Evolutionary conservation across 2,888 invertebrate genomes (phyloP).

Genomic region (Cephus sareptanus): DNA sequence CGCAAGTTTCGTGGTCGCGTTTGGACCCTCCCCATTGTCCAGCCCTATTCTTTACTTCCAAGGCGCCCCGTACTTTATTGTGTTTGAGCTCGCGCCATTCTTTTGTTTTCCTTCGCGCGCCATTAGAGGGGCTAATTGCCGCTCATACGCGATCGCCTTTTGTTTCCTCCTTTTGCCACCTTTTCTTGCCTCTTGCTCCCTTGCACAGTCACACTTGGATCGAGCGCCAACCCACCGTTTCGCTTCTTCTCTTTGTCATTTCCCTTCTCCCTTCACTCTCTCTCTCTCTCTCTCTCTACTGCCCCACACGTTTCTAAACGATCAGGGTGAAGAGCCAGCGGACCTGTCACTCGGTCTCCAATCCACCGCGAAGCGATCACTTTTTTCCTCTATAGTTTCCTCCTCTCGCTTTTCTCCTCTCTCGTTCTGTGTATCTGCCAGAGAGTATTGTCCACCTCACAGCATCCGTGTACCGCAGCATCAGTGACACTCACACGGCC

Average conservation of each 20-base stretch:
- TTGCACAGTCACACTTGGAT: neutral
- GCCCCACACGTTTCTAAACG: neutral
- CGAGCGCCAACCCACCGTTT: neutral
- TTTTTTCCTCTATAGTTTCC: slow-evolving; percentile 35
- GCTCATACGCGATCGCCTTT: slow-evolving; percentile 63
- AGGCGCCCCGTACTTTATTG: slow-evolving; percentile 49
- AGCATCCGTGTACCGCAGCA: neutral
- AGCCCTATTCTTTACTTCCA: neutral
- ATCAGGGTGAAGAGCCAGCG: slow-evolving; percentile 16
- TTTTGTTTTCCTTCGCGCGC: slow-evolving; percentile 62
- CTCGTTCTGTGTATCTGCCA: neutral
- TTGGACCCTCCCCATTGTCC: neutral
- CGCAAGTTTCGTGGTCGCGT: slow-evolving; percentile 3
- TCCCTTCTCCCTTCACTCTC: slow-evolving; percentile 10
- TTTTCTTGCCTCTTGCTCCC: slow-evolving; percentile 31
- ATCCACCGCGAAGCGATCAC: slow-evolving; percentile 37
- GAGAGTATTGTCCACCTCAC: slow-evolving; percentile 8
- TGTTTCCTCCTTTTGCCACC: slow-evolving; percentile 54
- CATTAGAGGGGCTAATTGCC: slow-evolving; percentile 64
- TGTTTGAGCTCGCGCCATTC: slow-evolving; percentile 53
- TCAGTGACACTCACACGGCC: neutral
- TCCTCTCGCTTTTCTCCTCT: neutral
- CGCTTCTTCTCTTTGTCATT: neutral
- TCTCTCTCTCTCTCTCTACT: slow-evolving; percentile 1
- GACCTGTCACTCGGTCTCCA: slow-evolving; percentile 35